Percentiles rank a stretch among this genome's conserved stretches.
Conservation (phyloP, 2,888 invertebrate species). For the Gastrophysa polygoni region DNA sequence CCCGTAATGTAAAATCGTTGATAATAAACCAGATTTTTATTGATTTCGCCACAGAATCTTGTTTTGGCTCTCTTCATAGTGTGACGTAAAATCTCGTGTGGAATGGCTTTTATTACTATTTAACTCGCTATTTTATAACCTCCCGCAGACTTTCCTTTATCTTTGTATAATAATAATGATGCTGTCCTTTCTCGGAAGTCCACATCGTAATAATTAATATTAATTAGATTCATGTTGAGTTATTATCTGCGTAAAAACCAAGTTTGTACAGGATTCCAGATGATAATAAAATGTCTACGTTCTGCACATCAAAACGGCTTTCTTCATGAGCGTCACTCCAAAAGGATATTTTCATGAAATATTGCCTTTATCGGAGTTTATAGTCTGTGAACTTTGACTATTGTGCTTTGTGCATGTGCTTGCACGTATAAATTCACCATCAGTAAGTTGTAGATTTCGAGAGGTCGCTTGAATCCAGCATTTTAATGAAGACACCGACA, state of each 20-base stretch:
- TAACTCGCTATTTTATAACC: constrained; percentile 43
- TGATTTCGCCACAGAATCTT: not conserved
- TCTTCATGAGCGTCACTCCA: not conserved
- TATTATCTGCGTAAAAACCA: constrained; percentile 25
- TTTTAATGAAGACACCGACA: too few relatives aligned
- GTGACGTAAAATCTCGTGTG: constrained; percentile 14
- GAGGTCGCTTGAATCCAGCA: too few relatives aligned
- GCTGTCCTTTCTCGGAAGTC: constrained; percentile 40
- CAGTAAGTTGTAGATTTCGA: too few relatives aligned
- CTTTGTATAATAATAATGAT: constrained; percentile 43
- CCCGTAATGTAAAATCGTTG: too few relatives aligned
- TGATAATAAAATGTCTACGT: constrained; percentile 13
- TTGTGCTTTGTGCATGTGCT: too few relatives aligned
- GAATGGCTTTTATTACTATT: constrained; percentile 39
- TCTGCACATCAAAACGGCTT: not conserved
- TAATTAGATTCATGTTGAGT: constrained; percentile 40
- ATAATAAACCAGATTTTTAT: not conserved
- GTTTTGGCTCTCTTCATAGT: constrained; percentile 20
- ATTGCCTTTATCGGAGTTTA: too few relatives aligned
- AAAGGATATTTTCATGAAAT: not conserved
- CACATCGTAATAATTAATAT: constrained; percentile 41
- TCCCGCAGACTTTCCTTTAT: constrained; percentile 38
- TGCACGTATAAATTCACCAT: too few relatives aligned
- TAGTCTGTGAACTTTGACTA: too few relatives aligned
- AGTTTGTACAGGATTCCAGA: constrained; percentile 25